Percentiles rank a stretch among this genome's conserved stretches.
phyloP scores from a whole-genome alignment of 2,113 vertebrate species.

The Dromaius novaehollandiae region DNA sequence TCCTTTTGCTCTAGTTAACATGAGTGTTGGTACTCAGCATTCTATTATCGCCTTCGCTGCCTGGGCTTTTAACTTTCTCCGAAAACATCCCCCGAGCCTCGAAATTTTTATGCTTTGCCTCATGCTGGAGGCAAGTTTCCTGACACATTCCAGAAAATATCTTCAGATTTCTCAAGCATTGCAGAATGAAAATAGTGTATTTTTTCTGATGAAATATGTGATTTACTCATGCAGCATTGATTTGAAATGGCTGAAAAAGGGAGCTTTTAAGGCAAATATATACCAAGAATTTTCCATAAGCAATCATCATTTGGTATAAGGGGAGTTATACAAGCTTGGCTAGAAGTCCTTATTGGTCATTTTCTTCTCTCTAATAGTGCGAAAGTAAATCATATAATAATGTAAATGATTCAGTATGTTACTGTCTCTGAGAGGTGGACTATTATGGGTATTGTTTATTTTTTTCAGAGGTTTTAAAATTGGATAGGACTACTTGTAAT shows the following conservation, averaged over 20 bases:
- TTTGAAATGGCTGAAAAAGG: neutral
- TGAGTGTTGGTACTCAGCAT: neutral
- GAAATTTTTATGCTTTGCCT: neutral
- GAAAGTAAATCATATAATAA: neutral
- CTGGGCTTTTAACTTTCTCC: neutral
- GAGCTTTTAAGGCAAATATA: neutral
- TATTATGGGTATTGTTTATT: fast-evolving
- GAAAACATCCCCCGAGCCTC: neutral
- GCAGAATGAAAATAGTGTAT: neutral
- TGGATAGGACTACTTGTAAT: neutral
- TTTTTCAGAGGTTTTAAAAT: neutral
- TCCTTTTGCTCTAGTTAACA: neutral
- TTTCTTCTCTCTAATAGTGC: neutral
- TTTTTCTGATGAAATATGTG: neutral
- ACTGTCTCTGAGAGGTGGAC: neutral
- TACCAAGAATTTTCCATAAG: neutral
- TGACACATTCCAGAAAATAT: neutral
- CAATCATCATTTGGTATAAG: neutral
- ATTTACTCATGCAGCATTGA: neutral
- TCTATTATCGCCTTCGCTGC: neutral
- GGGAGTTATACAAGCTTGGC: neutral
- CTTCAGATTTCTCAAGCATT: neutral
- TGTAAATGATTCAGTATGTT: neutral
- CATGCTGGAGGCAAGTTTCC: neutral
- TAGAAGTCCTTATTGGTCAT: neutral